A percentile compares a stretch with the other conserved stretches of the same genome.
phyloP scores from a whole-genome alignment of 2,113 vertebrate genomes.

The Corapipo altera region DNA sequence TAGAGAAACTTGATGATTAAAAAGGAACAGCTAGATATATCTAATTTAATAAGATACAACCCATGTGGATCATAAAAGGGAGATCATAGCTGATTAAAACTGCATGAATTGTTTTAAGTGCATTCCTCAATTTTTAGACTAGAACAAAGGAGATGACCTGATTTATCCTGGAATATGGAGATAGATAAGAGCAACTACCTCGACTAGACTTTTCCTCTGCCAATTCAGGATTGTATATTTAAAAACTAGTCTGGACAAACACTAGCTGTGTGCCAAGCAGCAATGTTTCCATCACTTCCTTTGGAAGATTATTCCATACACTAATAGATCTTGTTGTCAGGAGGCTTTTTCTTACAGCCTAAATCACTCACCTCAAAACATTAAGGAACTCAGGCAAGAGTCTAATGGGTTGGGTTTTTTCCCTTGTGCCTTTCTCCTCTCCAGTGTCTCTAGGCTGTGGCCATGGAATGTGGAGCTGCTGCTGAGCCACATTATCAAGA shows the following conservation, averaged over 20 bases:
- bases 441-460: background rate
- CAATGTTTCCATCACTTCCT: conserved; percentile 61
- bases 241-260: conserved; percentile 68
- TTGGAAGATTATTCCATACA: conserved; percentile 52
- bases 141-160: conserved; percentile 68
- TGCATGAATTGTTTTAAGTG: conserved; percentile 70
- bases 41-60: conserved; percentile 66
- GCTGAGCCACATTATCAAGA: background rate
- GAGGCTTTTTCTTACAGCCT: conserved; percentile 30
- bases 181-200: conserved; percentile 67
- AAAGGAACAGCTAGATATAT: conserved; percentile 55
- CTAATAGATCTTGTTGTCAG: conserved; percentile 62
- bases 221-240: conserved; percentile 57
- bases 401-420: background rate
- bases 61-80: conserved; percentile 69
- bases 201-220: conserved; percentile 58
- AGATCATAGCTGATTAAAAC: conserved; percentile 70
- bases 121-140: conserved; percentile 66
- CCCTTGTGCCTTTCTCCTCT: background rate
- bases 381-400: conserved; percentile 25
- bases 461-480: background rate
- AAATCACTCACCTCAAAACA: conserved; percentile 39
- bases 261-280: conserved; percentile 51
- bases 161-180: conserved; percentile 63
- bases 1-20: conserved; percentile 56